Evolutionary conservation across 2,113 vertebrate species (phyloP).

Genomic region (Loxodonta africana): DNA sequence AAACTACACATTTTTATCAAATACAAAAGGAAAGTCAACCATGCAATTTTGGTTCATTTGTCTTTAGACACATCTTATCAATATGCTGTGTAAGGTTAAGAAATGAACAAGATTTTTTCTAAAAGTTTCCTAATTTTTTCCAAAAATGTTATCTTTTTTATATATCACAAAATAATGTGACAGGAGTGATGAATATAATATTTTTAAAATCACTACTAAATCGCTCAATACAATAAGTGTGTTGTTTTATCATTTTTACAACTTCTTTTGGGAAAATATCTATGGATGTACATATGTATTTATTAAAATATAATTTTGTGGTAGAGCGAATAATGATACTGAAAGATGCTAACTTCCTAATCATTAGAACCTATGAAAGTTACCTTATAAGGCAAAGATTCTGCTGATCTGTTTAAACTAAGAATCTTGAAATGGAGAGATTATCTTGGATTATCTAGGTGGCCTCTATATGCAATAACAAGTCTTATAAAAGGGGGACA

Average conservation of each 20-base stretch:
- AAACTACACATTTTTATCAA: conserved; percentile 16
- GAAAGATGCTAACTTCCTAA: background rate
- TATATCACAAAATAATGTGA: background rate
- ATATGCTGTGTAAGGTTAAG: conserved; percentile 4
- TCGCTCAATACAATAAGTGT: background rate
- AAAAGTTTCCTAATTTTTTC: background rate
- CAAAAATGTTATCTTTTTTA: background rate
- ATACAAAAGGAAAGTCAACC: background rate
- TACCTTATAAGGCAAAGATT: background rate
- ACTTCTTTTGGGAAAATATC: background rate
- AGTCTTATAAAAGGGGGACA: background rate
- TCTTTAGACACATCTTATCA: background rate
- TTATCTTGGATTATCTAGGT: background rate
- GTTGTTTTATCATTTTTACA: background rate
- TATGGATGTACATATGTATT: background rate
- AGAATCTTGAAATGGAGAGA: no score
- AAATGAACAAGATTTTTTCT: background rate
- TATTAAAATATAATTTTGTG: background rate
- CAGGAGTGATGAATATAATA: background rate
- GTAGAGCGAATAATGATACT: background rate
- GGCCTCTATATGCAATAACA: background rate
- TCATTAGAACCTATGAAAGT: background rate
- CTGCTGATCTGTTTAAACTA: background rate
- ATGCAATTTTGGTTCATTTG: background rate
- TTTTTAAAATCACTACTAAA: background rate